Evolutionary conservation across 2,888 invertebrate species (phyloP).

Genomic region (Leucophenga maculata): DNA sequence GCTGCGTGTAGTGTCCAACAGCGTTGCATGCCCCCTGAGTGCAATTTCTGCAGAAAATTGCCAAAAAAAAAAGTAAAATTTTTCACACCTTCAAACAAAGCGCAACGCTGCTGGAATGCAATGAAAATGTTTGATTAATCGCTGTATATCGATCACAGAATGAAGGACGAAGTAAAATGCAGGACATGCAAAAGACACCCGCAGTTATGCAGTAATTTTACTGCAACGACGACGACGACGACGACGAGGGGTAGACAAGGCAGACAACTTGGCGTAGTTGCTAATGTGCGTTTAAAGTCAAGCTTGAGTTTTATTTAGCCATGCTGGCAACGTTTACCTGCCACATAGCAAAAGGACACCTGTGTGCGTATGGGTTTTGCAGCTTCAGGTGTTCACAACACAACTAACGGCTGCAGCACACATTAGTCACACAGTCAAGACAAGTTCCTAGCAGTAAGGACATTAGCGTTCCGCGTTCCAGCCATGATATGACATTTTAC

Average conservation of each 20-base stretch:
- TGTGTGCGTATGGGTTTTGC: not conserved
- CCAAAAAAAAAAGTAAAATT: conserved; percentile 16
- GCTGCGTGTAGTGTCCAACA: conserved; percentile 1
- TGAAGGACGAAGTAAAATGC: not conserved
- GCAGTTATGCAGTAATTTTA: not conserved
- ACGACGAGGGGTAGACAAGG: not conserved
- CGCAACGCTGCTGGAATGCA: conserved; percentile 2
- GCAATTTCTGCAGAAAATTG: conserved; percentile 21
- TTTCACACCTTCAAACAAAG: conserved; percentile 24
- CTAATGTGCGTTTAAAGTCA: not conserved
- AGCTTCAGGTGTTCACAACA: conserved; percentile 16
- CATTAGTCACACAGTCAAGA: conserved; percentile 12
- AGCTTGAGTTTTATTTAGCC: not conserved
- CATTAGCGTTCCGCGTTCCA: conserved; percentile 2
- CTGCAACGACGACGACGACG: not conserved
- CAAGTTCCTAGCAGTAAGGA: conserved; percentile 4
- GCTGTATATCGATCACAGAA: conserved; percentile 18
- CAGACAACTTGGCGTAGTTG: conserved; percentile 12
- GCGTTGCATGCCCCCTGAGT: conserved; percentile 14
- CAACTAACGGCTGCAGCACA: not conserved
- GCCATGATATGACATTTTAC: conserved; percentile 20
- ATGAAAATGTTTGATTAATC: conserved; percentile 18
- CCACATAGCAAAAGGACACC: not conserved
- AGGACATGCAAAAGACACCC: conserved; percentile 18
- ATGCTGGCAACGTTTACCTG: not conserved